Evolutionary conservation across 1,140 invertebrate genomes (phyloP).

Genomic region (Oreohelix idahoensis): DNA sequence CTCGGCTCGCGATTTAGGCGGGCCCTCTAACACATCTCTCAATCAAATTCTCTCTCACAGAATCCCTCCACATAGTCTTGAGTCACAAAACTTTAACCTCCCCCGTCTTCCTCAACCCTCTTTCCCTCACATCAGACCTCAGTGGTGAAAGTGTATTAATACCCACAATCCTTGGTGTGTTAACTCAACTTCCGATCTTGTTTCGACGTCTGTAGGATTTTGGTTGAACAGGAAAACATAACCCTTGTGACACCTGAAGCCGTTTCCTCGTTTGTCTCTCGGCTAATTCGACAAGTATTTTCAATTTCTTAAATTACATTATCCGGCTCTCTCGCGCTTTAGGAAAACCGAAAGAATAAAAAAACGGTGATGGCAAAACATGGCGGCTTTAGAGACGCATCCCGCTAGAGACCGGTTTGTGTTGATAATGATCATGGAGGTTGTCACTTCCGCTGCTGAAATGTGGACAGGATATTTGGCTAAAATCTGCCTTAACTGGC

Average conservation of each 20-base stretch:
- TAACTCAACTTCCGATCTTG: conserved; percentile 10
- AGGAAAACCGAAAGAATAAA: background rate
- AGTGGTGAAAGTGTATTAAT: conserved; percentile 16
- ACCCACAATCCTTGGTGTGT: background rate
- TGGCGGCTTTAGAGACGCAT: background rate
- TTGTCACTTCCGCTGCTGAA: background rate
- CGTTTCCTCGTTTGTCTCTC: conserved; percentile 14
- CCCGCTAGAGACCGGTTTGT: background rate
- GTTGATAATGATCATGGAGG: conserved; percentile 23
- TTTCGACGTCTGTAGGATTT: background rate
- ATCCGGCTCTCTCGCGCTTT: background rate
- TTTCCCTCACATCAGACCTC: no score
- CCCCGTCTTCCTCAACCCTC: no score
- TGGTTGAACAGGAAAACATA: conserved; percentile 10
- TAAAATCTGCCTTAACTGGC: background rate
- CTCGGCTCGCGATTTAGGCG: no score
- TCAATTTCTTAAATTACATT: conserved; percentile 35
- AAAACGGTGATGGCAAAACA: background rate
- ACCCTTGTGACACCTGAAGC: background rate
- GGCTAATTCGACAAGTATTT: conserved; percentile 27
- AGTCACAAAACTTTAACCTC: no score
- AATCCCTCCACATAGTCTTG: no score
- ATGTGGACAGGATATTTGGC: background rate
- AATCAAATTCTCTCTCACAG: no score
- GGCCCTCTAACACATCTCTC: no score